Evolutionary conservation across 1,140 invertebrate genomes (phyloP), one percentile per base, ranked within the genome.

Genomic region (Drosophila repletoides): DNA sequence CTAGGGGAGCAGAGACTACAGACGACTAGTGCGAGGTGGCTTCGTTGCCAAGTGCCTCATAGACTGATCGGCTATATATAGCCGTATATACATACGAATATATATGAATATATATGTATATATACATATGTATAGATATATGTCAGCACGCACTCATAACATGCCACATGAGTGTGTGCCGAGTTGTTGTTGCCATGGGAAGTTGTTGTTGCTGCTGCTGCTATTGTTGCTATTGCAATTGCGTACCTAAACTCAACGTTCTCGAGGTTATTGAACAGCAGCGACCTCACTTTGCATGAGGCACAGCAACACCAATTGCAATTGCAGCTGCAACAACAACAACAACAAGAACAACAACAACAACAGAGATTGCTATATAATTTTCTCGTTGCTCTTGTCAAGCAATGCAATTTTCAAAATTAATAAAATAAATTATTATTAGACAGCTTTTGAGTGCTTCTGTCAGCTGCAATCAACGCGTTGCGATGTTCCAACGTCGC

Each of bases 261-360:
- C 83, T 88, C 71, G 84, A 88, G 84, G 84, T 88, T 88, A 88
- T 88, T 88, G 84, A 88, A 88, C 84, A 84, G 84, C 83, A 88
- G 72, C 84, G 84, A 88, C 84, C 84, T 88, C 80, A 86, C 80
- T 86, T 86, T 87, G 80, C 80, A 86, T 86, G 67, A 71, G 53
- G 24, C 60, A 46, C 76, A 74, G 33, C 63, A 24, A 26, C 48
- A 58, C 29, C 40, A 38, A n/a, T 31, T 36, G 5, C 45, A 26
- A 28, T 34, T 43, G n/a, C 56, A 34, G 10, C 43, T 38, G 21
- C 68, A 49, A 24, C 56, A 31, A 14, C 52, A 64, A 24, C 46
- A 10, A n/a, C 64, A 53, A 36, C 43, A 38, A 14, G 61, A 63
- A 22, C 46, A 10, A 15, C 58, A 58, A 17, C 48, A 41, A 24